Evolutionary conservation across 2,888 invertebrate genomes (phyloP).

Genomic region (Ennomos fuscantarius): DNA sequence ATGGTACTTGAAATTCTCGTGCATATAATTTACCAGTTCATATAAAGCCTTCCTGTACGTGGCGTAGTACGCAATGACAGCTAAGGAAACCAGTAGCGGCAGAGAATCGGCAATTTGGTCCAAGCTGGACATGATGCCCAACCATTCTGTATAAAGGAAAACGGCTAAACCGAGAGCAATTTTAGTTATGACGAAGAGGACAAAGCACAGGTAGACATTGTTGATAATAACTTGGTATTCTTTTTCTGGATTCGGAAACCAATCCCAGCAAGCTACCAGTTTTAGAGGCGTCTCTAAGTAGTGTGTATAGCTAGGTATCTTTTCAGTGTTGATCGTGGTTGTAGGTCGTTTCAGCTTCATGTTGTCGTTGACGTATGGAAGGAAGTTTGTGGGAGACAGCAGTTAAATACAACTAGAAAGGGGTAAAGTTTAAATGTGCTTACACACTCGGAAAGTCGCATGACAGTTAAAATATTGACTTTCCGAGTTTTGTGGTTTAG

Average conservation of each 20-base stretch:
- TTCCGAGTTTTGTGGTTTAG: no score
- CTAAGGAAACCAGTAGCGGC: slow-evolving; percentile 60
- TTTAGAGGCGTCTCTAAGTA: slow-evolving; percentile 64
- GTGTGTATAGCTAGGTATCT: slow-evolving; percentile 54
- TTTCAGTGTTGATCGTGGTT: slow-evolving; percentile 40
- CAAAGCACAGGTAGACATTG: slow-evolving; percentile 58
- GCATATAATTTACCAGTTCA: slow-evolving; percentile 61
- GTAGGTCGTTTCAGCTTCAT: slow-evolving; percentile 8
- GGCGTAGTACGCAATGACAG: slow-evolving; percentile 66
- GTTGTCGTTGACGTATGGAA: slow-evolving; percentile 4
- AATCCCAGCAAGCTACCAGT: slow-evolving; percentile 70
- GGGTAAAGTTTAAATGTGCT: background rate
- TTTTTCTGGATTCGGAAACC: slow-evolving; percentile 53
- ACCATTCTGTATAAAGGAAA: slow-evolving; percentile 66
- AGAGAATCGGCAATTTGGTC: slow-evolving; percentile 67
- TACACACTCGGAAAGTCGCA: slow-evolving; percentile 1
- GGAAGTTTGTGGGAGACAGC: background rate
- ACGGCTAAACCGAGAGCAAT: slow-evolving; percentile 53
- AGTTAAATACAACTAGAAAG: slow-evolving; percentile 1
- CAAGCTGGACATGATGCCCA: slow-evolving; percentile 64
- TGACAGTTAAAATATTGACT: no score
- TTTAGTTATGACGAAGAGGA: slow-evolving; percentile 59
- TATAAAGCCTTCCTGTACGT: slow-evolving; percentile 60
- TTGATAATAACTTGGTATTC: slow-evolving; percentile 55
- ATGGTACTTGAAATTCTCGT: slow-evolving; percentile 63